Base-by-base conservation (phyloP, 2,113 vertebrate species). In the Petromus typicus region DNA sequence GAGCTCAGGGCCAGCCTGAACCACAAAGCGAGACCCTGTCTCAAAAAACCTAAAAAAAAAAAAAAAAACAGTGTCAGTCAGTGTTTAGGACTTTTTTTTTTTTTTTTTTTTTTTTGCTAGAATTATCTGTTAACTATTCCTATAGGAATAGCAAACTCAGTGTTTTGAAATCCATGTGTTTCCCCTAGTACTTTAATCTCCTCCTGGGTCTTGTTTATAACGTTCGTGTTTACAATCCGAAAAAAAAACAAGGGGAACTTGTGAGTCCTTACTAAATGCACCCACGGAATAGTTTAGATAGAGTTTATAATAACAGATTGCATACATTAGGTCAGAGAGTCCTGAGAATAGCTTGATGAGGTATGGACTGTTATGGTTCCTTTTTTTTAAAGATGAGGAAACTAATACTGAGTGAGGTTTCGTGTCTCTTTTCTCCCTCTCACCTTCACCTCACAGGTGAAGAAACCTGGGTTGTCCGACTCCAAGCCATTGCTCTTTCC, bases 311-410 rank as follows among this genome's bases (percentile, higher is more conserved):
- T 4, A 32, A 43, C 32, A 56, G 27, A 86, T 71, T 45, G 18
- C 32, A 61, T 7, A 37, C 2, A 63, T 6, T 34, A 25, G 56
- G 37, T 69, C 54, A 66, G 32, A 78, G 76, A 89, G 82, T 22
- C n/a, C n/a, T 89, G 69, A 64, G 0, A 17, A 13, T 81, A 37
- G 18, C 82, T 75, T 43, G n/a, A n/a, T 43, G 32, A 76, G 27
- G 12, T 75, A 43, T 27, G 1, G 27, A 43, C 54, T 81, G 43
- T 82, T 59, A 51, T 45, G 11, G 1, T 86, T 87, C 20, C 45
- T 93, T 76, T 63, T 57, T 91, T 83, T 64, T 8, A 92, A 32
- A 61, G 34, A 45, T 90, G 16, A 87, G 69, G 64, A 95, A 92
- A 86, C 23, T 23, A 43, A 82, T 51, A 4, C 1, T 2, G 51